Base-by-base conservation (phyloP, 1,140 invertebrate genomes). In the Sminthurides bifidus region DNA sequence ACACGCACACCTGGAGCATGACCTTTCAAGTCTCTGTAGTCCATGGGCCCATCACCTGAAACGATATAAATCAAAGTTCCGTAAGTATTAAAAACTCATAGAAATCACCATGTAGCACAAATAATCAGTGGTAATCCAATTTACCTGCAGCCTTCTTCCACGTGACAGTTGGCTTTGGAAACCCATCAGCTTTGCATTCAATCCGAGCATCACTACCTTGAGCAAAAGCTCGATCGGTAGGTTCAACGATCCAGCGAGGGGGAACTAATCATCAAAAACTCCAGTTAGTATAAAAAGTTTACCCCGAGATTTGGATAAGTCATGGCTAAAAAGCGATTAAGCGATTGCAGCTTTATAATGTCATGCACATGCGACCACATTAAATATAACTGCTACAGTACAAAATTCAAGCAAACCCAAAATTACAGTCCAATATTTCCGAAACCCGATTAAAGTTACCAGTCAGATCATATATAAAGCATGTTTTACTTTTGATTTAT, bases 81-180 rank as follows among this genome's bases (percentile, higher is more conserved):
- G 14, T 10, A 35, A 33, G n/a, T 26, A 21, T 15, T 33, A 10
- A 23, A 33, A 26, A 24, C 8, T 10, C 8, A n/a, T n/a, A n/a
- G n/a, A n/a, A n/a, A n/a, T n/a, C n/a, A n/a, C n/a, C n/a, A n/a
- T n/a, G n/a, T n/a, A n/a, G n/a, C n/a, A n/a, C n/a, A n/a, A n/a
- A n/a, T n/a, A n/a, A n/a, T n/a, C n/a, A n/a, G n/a, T n/a, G n/a
- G n/a, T n/a, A n/a, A n/a, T n/a, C n/a, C n/a, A n/a, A 50, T 65
- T 71, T 77, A 91, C 87, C 88, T 76, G 87, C 84, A 70, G 89
- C 87, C 77, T 86, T 87, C 74, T 92, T 94, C 92, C 92, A 96
- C 61, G 85, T 87, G 15, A 94, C 85, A 68, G 82, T 80, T 49
- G 92, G 92, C 73, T 85, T 85, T 26, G 92, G 92, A 72, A 92